Evolutionary conservation across 2,888 invertebrate species (phyloP).

Genomic region (Watsonalla binaria): DNA sequence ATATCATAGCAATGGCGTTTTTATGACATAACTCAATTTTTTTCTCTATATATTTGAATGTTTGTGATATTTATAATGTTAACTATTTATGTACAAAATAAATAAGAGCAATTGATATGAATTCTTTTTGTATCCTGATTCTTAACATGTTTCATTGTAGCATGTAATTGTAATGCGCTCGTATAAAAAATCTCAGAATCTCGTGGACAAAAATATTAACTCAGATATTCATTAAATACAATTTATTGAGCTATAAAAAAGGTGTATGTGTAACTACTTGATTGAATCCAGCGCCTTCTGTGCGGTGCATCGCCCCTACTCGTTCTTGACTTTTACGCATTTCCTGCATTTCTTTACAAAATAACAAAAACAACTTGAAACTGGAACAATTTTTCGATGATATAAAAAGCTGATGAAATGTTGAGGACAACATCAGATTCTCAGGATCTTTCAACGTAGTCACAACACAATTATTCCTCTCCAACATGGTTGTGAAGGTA

Average conservation of each 20-base stretch:
- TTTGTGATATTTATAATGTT: constrained; percentile 4
- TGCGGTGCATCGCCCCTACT: constrained; percentile 47
- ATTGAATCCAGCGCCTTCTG: constrained; percentile 27
- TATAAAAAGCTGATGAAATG: constrained; percentile 46
- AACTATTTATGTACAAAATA: constrained; percentile 6
- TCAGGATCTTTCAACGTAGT: constrained; percentile 50
- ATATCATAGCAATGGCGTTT: constrained; percentile 26
- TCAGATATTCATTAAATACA: too few species aligned
- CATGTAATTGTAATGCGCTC: background rate
- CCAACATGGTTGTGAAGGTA: constrained; percentile 71
- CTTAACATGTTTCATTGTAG: background rate
- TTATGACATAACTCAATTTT: constrained; percentile 26
- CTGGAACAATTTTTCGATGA: constrained; percentile 40
- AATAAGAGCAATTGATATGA: constrained; percentile 5
- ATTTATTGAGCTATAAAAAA: too few species aligned
- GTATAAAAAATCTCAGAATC: too few species aligned
- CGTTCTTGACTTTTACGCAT: constrained; percentile 67
- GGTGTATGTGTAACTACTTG: too few species aligned
- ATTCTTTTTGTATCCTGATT: constrained; percentile 1
- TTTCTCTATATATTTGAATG: constrained; percentile 27
- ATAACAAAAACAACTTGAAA: constrained; percentile 43
- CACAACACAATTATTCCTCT: constrained; percentile 34
- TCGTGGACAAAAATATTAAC: too few species aligned
- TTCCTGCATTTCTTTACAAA: constrained; percentile 64
- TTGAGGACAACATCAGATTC: constrained; percentile 43